phyloP scores from a whole-genome alignment of 2,797 vertebrate species.

The Notoglanidium macrostoma region DNA sequence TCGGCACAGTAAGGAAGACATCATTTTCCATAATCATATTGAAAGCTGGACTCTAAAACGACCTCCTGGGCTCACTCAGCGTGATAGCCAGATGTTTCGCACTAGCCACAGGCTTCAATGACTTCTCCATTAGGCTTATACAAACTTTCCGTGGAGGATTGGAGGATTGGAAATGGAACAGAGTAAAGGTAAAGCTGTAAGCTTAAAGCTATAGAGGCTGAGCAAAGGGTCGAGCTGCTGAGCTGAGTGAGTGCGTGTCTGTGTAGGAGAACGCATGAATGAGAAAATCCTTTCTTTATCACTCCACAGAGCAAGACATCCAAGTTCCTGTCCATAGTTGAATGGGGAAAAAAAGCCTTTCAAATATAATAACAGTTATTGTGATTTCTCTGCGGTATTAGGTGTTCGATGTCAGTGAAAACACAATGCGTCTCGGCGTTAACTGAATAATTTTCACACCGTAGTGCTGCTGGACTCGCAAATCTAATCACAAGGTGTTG shows the following conservation, averaged over 20 bases:
- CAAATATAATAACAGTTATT: neutral
- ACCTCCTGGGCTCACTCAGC: constrained; percentile 21
- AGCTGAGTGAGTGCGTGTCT: neutral
- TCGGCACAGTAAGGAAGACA: neutral
- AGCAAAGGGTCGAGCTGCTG: neutral
- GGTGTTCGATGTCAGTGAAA: neutral
- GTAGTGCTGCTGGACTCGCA: neutral
- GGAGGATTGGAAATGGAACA: constrained; percentile 7
- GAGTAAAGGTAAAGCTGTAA: constrained; percentile 19
- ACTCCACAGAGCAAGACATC: neutral
- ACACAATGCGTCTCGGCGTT: neutral
- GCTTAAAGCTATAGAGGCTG: constrained; percentile 10
- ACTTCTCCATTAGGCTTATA: constrained; percentile 46
- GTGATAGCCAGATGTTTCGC: constrained; percentile 28
- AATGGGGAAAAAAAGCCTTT: neutral
- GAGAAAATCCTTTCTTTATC: neutral
- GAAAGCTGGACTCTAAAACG: constrained; percentile 18
- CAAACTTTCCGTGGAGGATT: constrained; percentile 41
- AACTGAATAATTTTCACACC: neutral
- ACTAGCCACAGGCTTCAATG: constrained; percentile 20
- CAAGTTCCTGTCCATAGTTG: neutral
- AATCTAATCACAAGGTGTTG: neutral
- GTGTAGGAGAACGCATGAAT: neutral
- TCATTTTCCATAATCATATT: constrained; percentile 29
- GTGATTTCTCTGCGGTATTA: neutral